These are phyloP conservation scores for Leucoma salicis DNA, from an alignment of 2,888 invertebrate genomes.

Conservation along the genomic window DNA sequence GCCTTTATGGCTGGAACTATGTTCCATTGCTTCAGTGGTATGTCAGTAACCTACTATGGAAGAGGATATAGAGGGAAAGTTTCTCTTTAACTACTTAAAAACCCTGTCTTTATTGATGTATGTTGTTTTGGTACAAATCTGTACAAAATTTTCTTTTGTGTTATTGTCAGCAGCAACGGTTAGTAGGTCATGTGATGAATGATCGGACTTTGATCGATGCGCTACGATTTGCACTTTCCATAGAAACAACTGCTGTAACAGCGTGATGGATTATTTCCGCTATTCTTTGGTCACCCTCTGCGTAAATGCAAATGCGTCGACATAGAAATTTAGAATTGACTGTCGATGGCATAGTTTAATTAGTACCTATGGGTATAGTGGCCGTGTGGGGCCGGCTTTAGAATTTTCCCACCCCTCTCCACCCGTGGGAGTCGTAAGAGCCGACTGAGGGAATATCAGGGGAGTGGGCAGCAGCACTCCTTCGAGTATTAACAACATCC, in stretches of 20 bases:
- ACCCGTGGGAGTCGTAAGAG: too few relatives aligned
- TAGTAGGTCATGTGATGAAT: slow-evolving; percentile 19
- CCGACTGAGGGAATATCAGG: too few relatives aligned
- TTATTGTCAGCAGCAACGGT: slow-evolving; percentile 14
- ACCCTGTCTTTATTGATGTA: background rate
- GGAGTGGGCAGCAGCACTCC: too few relatives aligned
- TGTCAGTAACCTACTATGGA: too few relatives aligned
- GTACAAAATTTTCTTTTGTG: slow-evolving; percentile 6
- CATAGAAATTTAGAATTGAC: background rate
- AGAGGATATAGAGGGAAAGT: too few relatives aligned
- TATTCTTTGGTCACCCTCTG: slow-evolving; percentile 8
- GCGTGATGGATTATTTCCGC: slow-evolving; percentile 30
- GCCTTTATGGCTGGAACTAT: too few relatives aligned
- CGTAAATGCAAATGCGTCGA: slow-evolving; percentile 1
- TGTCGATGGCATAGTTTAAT: background rate
- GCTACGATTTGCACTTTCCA: slow-evolving; percentile 6
- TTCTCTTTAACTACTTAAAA: too few relatives aligned
- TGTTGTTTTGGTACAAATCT: slow-evolving; percentile 7
- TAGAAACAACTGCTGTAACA: slow-evolving; percentile 21
- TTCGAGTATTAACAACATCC: too few relatives aligned
- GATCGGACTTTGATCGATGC: slow-evolving; percentile 30
- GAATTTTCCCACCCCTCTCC: too few relatives aligned
- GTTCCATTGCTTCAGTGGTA: too few relatives aligned
- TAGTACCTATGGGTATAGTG: too few relatives aligned
- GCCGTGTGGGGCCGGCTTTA: too few relatives aligned